These are phyloP conservation scores for Sinelater perroti DNA, from an alignment of 2,888 invertebrate genomes.

Conservation along the genomic window DNA sequence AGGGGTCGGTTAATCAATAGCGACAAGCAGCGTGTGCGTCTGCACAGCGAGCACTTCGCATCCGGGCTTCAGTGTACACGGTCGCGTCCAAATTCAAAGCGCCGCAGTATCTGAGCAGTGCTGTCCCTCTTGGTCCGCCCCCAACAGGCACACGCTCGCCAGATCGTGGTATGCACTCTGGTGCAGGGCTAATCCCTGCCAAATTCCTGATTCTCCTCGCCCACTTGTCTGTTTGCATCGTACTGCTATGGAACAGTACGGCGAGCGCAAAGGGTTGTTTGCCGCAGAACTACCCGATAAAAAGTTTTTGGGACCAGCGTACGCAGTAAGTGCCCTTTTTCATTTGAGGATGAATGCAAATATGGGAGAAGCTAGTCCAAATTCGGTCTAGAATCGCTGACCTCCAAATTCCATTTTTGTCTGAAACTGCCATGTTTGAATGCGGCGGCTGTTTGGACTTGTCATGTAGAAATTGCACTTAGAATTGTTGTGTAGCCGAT, in stretches of 20 bases:
- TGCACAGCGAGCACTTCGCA: no score
- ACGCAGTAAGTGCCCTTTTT: conserved; percentile 62
- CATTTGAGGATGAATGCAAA: conserved; percentile 5
- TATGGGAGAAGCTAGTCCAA: neutral
- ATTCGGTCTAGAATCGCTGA: no score
- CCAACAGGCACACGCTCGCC: neutral
- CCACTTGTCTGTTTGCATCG: conserved; percentile 73
- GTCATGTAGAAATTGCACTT: no score
- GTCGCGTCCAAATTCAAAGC: neutral
- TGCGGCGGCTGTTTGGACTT: no score
- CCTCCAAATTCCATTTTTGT: no score
- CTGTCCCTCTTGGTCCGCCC: neutral
- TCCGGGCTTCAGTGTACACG: no score
- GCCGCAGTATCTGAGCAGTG: neutral
- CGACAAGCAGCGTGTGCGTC: conserved; percentile 1
- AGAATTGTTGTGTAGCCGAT: no score
- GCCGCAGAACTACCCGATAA: conserved; percentile 62
- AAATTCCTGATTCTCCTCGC: conserved; percentile 75
- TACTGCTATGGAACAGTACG: conserved; percentile 73
- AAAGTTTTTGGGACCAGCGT: conserved; percentile 66
- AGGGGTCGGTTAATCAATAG: neutral
- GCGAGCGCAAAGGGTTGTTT: conserved; percentile 66
- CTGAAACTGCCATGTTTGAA: no score
- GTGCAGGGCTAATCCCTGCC: conserved; percentile 68
- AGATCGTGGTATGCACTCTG: conserved; percentile 50